Evolutionary conservation across 2,888 invertebrate genomes (phyloP).

Genomic region (Synanthedon andrenaeformis): DNA sequence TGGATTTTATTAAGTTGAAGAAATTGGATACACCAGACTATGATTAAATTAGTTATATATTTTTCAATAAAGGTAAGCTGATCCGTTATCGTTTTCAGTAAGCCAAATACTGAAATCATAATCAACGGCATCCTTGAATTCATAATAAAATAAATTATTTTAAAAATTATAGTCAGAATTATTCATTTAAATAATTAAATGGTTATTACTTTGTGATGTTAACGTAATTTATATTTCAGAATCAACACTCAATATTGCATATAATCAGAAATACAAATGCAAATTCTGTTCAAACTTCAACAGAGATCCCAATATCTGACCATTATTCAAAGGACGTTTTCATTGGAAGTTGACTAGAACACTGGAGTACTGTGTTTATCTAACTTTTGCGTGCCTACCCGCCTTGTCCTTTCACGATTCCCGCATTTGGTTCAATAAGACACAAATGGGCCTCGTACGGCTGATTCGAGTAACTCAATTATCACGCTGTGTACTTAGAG

Average conservation of each 20-base stretch:
- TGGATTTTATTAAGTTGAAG: too few species aligned
- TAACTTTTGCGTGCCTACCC: background rate
- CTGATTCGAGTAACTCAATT: slow-evolving; percentile 27
- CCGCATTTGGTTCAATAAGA: slow-evolving; percentile 4
- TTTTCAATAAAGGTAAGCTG: too few species aligned
- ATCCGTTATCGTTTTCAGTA: too few species aligned
- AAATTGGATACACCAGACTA: too few species aligned
- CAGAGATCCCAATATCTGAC: slow-evolving; percentile 12
- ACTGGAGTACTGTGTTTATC: background rate
- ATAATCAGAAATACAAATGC: slow-evolving; percentile 8
- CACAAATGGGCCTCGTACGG: slow-evolving; percentile 4
- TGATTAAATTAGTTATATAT: too few species aligned
- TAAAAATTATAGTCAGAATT: too few species aligned
- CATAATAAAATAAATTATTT: too few species aligned
- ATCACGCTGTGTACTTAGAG: slow-evolving; percentile 20
- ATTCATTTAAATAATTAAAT: too few species aligned
- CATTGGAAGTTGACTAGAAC: slow-evolving; percentile 5
- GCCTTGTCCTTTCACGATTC: background rate
- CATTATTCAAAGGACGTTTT: slow-evolving; percentile 6
- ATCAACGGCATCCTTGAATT: too few species aligned
- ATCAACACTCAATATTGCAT: background rate
- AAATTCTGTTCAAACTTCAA: slow-evolving; percentile 8
- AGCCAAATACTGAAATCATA: too few species aligned
- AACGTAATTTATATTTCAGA: background rate
- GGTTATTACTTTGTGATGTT: background rate